phyloP scores from a whole-genome alignment of 2,113 vertebrate species.

The Noturus placidus region DNA sequence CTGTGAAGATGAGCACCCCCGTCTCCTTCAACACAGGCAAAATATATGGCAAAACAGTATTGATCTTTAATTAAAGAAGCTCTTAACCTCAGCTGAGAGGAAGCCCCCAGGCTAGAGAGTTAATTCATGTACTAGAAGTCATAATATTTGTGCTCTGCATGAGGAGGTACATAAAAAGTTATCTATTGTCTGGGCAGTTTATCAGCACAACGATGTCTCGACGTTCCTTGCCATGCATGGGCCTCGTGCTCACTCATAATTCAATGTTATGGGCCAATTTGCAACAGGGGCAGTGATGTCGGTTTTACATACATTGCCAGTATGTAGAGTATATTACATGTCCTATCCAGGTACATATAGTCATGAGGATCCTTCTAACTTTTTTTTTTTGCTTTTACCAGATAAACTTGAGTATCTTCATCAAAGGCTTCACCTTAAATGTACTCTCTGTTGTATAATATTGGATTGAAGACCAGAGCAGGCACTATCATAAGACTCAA shows the following conservation, averaged over 20 bases:
- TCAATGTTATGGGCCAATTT: conserved; percentile 77
- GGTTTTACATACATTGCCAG: conserved; percentile 39
- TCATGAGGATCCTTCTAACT: neutral
- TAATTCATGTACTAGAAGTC: conserved; percentile 83
- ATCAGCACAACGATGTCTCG: conserved; percentile 71
- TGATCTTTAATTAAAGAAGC: conserved; percentile 84
- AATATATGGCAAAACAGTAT: conserved; percentile 77
- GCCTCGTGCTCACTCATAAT: conserved; percentile 75
- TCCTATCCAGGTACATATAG: conserved; percentile 13
- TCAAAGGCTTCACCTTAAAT: neutral
- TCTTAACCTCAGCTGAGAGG: conserved; percentile 77
- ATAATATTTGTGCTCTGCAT: conserved; percentile 83
- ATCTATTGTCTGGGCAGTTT: conserved; percentile 80
- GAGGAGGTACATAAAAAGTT: conserved; percentile 81
- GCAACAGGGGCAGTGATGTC: conserved; percentile 66
- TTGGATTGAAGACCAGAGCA: neutral
- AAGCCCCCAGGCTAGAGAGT: conserved; percentile 73
- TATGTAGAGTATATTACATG: conserved; percentile 24
- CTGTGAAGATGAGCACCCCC: conserved; percentile 62
- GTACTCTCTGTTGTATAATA: neutral
- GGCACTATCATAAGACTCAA: conserved; percentile 52
- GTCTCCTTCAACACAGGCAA: conserved; percentile 64
- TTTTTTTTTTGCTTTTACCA: neutral
- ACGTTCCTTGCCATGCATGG: conserved; percentile 51
- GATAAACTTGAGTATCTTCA: conserved; percentile 47